Percentiles rank a stretch among this genome's conserved stretches.
These are phyloP conservation scores for Drosophila nr. medialis DNA, from an alignment of 2,888 invertebrate genomes.

Conservation along the genomic window DNA sequence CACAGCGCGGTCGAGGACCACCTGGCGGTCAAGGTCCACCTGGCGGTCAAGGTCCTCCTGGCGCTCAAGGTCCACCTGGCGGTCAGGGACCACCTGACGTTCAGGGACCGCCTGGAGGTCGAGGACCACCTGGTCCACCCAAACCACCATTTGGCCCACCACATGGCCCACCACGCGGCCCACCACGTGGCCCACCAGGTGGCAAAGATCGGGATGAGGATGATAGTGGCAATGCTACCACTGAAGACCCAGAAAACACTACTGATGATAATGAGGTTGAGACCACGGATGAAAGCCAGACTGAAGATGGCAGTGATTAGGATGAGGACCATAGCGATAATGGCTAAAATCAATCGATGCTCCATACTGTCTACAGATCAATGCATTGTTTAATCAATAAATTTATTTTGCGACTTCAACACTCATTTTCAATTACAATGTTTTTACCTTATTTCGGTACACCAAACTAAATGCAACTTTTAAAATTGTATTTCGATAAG, in stretches of 20 bases:
- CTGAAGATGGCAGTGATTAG: not conserved
- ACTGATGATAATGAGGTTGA: not conserved
- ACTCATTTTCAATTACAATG: not conserved
- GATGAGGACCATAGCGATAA: not conserved
- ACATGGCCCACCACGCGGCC: conserved; percentile 12
- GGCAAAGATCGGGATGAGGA: conserved; percentile 3
- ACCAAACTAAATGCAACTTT: not conserved
- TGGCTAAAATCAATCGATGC: not conserved
- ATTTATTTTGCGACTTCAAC: conserved; percentile 4
- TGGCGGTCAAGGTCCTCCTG: conserved; percentile 8
- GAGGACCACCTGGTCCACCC: not conserved
- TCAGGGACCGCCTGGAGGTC: conserved; percentile 10
- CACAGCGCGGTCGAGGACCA: conserved; percentile 30
- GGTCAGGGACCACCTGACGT: conserved; percentile 5
- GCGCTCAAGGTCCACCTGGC: not conserved
- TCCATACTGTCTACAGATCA: not conserved
- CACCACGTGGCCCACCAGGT: conserved; percentile 20
- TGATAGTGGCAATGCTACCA: not conserved
- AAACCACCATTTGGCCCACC: conserved; percentile 15
- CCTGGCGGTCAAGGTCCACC: not conserved
- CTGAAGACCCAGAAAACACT: not conserved
- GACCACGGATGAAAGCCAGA: conserved; percentile 3
- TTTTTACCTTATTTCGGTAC: not conserved
- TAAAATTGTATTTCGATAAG: not conserved
- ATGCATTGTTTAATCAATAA: conserved; percentile 4